Conservation (phyloP, 2,888 invertebrate species). For the Lordiphosa andalusiaca region DNA sequence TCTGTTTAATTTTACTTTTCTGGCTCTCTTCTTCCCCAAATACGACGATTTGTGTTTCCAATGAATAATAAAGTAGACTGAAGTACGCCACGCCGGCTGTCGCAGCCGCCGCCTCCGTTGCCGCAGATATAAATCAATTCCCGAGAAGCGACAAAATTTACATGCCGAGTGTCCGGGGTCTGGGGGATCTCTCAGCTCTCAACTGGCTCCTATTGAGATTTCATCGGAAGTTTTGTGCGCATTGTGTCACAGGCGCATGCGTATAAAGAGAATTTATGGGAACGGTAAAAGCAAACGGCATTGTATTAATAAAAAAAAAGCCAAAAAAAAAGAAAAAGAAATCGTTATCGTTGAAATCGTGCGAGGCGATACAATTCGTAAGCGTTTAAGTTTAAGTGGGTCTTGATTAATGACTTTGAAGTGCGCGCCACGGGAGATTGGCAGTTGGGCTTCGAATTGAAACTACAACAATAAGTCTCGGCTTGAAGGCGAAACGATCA, state of each 20-base stretch:
- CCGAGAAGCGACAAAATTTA: conserved; percentile 71
- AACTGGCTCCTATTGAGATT: conserved; percentile 58
- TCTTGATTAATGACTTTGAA: conserved; percentile 64
- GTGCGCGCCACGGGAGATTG: conserved; percentile 61
- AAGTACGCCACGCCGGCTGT: conserved; percentile 40
- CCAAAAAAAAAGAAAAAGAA: too few species aligned
- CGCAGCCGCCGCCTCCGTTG: conserved; percentile 38
- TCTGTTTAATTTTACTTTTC: conserved; percentile 63
- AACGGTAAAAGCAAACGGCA: conserved; percentile 69
- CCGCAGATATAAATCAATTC: conserved; percentile 70
- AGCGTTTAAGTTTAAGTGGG: conserved; percentile 72
- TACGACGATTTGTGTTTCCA: conserved; percentile 60
- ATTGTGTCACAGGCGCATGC: conserved; percentile 66
- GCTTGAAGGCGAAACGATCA: conserved; percentile 34
- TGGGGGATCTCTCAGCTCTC: conserved; percentile 7
- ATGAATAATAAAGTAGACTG: conserved; percentile 71
- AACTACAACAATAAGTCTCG: conserved; percentile 22
- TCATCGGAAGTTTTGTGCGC: conserved; percentile 68
- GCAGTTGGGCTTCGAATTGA: conserved; percentile 36
- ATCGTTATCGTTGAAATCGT: conserved; percentile 68
- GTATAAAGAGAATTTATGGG: conserved; percentile 62
- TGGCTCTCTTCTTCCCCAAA: conserved; percentile 6
- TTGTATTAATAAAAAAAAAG: conserved; percentile 61
- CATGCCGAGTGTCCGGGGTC: conserved; percentile 45
- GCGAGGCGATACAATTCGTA: conserved; percentile 68